phyloP scores from a whole-genome alignment of 2,797 vertebrate genomes.

The Dicrostonyx torquatus region DNA sequence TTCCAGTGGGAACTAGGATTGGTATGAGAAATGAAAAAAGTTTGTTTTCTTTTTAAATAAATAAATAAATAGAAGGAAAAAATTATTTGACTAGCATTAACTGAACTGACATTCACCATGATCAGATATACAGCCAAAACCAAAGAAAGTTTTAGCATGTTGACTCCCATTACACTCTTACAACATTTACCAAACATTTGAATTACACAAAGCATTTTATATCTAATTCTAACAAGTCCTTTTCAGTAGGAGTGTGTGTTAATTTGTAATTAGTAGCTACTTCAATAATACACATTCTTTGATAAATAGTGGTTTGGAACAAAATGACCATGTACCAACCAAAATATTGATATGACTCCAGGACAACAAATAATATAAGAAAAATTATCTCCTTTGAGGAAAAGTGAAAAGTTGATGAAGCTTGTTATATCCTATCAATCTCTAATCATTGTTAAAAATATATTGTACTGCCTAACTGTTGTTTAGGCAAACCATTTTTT shows the following conservation, averaged over 20 bases:
- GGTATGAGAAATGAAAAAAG: no score
- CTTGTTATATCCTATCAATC: neutral
- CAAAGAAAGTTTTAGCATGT: neutral
- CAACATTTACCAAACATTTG: neutral
- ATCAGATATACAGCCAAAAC: neutral
- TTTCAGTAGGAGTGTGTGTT: neutral
- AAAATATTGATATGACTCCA: neutral
- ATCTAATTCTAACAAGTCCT: neutral
- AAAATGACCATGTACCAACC: neutral
- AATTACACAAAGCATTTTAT: neutral
- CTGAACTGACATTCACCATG: neutral
- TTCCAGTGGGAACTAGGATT: no score
- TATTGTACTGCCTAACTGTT: neutral
- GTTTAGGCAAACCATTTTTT: neutral
- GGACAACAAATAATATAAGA: neutral
- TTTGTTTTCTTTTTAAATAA: no score
- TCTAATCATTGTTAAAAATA: neutral
- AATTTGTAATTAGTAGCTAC: slow-evolving; percentile 20
- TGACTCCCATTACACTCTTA: neutral
- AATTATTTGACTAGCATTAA: neutral
- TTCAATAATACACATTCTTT: neutral
- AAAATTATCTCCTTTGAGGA: neutral
- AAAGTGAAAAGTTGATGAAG: neutral
- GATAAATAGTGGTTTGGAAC: neutral
- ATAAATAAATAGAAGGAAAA: neutral